Conservation (phyloP, 2,888 invertebrate genomes). For the Tinea semifulvella region DNA sequence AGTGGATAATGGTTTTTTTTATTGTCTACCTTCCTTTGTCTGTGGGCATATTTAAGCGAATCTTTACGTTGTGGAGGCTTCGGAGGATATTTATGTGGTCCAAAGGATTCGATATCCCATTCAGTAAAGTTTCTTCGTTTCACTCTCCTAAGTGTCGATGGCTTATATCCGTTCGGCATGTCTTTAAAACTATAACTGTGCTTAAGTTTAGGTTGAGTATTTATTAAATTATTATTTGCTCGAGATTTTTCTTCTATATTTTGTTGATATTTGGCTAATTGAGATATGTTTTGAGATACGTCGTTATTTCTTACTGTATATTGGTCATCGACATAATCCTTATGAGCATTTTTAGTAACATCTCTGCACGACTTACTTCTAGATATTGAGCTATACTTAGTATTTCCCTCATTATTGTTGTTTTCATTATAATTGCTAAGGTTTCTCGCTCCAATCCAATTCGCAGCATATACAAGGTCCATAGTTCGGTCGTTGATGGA, state of each 20-base stretch:
- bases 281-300: slow-evolving; percentile 55
- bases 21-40: slow-evolving; percentile 55
- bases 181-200: slow-evolving; percentile 69
- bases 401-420: slow-evolving; percentile 36
- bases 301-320: slow-evolving; percentile 35
- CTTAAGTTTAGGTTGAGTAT: slow-evolving; percentile 55
- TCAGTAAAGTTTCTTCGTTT: slow-evolving; percentile 65
- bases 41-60: slow-evolving; percentile 60
- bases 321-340: slow-evolving; percentile 40
- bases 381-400: slow-evolving; percentile 55
- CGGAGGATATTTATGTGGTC: slow-evolving; percentile 44
- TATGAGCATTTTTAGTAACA: slow-evolving; percentile 42
- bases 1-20: slow-evolving; percentile 50
- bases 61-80: slow-evolving; percentile 55
- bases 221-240: slow-evolving; percentile 61
- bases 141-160: slow-evolving; percentile 65
- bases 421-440: slow-evolving; percentile 52
- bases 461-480: slow-evolving; percentile 84
- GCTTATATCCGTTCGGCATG: slow-evolving; percentile 68
- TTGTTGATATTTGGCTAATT: slow-evolving; percentile 71
- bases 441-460: slow-evolving; percentile 80
- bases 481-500: slow-evolving; percentile 73
- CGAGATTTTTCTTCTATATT: slow-evolving; percentile 62
- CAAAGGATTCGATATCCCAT: slow-evolving; percentile 64
- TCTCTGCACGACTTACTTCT: slow-evolving; percentile 61